A percentile compares a stretch with the other conserved stretches of the same genome.
These are phyloP conservation scores for Alviniconcha marisindica DNA, from an alignment of 1,140 invertebrate genomes.

Conservation along the genomic window DNA sequence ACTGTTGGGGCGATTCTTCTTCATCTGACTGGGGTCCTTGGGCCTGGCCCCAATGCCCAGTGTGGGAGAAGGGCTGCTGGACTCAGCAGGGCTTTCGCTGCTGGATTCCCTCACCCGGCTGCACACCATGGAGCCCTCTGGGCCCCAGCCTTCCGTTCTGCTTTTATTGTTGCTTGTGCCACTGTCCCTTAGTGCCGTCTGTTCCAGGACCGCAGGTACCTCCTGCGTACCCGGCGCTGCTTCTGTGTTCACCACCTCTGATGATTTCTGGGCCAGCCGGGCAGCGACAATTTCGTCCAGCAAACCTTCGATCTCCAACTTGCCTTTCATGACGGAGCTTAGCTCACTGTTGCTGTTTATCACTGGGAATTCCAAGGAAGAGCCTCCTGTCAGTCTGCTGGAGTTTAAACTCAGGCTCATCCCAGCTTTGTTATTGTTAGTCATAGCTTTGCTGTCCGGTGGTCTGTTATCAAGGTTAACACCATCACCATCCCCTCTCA, in stretches of 20 bases:
- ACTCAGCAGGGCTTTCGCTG: conserved; percentile 8
- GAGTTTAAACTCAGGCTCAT: background rate
- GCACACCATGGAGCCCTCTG: conserved; percentile 16
- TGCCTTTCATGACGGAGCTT: conserved; percentile 8
- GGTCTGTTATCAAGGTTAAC: no score
- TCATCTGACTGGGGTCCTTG: conserved; percentile 54
- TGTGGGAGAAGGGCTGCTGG: background rate
- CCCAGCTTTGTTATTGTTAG: background rate
- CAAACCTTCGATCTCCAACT: conserved; percentile 32
- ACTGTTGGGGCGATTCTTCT: conserved; percentile 60
- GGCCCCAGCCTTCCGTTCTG: background rate
- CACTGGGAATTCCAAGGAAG: conserved; percentile 12
- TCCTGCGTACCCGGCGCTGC: background rate
- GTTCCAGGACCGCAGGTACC: conserved; percentile 1
- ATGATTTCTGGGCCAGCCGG: conserved; percentile 1
- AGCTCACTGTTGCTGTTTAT: background rate
- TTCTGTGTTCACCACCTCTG: background rate
- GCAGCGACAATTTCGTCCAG: conserved; percentile 32
- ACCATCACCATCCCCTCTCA: background rate
- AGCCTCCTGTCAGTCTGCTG: background rate
- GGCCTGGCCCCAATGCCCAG: conserved; percentile 58
- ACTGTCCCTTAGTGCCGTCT: background rate
- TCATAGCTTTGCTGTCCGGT: no score
- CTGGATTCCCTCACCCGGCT: background rate
- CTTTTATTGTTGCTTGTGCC: background rate